Evolutionary conservation across 1,140 invertebrate genomes (phyloP).

Genomic region (Rhagoletis zephyria): DNA sequence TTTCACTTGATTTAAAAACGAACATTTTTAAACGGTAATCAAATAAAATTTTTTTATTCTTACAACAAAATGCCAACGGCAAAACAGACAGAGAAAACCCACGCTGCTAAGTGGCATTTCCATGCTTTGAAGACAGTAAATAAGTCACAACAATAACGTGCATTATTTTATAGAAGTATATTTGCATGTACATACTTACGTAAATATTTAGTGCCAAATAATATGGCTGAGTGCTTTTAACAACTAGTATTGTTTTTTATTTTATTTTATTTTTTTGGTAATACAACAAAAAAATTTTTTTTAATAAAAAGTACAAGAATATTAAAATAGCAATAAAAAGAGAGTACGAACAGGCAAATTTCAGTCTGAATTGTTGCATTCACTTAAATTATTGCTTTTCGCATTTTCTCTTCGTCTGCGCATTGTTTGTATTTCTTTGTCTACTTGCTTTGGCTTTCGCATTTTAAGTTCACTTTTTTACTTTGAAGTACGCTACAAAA

Average conservation of each 20-base stretch:
- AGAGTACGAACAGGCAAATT: background rate
- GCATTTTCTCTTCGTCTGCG: background rate
- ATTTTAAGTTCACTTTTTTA: background rate
- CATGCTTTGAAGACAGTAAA: slow-evolving; percentile 33
- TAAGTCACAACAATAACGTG: background rate
- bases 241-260: background rate
- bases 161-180: background rate
- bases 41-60: too few relatives aligned
- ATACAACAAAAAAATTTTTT: too few relatives aligned
- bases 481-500: background rate
- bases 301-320: background rate
- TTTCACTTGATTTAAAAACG: too few relatives aligned
- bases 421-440: background rate
- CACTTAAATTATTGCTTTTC: slow-evolving; percentile 15
- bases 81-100: background rate
- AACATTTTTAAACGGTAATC: too few relatives aligned
- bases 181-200: background rate
- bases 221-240: slow-evolving; percentile 50
- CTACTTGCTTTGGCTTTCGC: background rate
- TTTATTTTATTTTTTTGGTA: too few relatives aligned
- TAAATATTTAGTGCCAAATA: slow-evolving; percentile 10
- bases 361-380: slow-evolving; percentile 42
- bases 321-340: background rate
- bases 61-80: background rate
- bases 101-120: background rate